These are phyloP conservation scores for Drosophila tristis DNA, from an alignment of 1,140 invertebrate species.

Conservation along the genomic window DNA sequence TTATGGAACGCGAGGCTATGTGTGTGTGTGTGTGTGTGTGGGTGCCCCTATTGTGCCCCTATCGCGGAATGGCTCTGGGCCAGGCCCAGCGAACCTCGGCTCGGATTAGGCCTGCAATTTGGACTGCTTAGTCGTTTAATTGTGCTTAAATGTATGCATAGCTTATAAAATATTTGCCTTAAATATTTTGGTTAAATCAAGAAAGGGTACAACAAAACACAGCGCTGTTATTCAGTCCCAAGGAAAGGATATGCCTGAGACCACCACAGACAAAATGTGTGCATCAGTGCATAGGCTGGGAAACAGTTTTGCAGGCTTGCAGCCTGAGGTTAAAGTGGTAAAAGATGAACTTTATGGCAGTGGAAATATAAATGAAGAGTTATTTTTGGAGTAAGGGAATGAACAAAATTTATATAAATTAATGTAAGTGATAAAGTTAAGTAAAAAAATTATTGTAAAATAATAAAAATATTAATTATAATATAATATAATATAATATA, in stretches of 20 bases:
- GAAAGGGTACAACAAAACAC: slow-evolving; percentile 59
- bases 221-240: neutral
- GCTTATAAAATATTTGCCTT: slow-evolving; percentile 79
- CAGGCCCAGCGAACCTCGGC: slow-evolving; percentile 21
- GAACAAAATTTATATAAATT: too few species aligned
- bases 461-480: too few species aligned
- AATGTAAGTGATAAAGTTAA: too few species aligned
- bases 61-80: slow-evolving; percentile 17
- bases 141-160: slow-evolving; percentile 74
- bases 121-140: slow-evolving; percentile 73
- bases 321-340: slow-evolving; percentile 1
- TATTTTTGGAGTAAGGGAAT: too few species aligned
- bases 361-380: neutral
- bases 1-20: neutral
- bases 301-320: neutral
- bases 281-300: neutral
- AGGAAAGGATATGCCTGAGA: neutral
- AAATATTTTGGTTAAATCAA: slow-evolving; percentile 79
- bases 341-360: neutral
- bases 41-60: slow-evolving; percentile 21
- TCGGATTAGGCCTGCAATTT: slow-evolving; percentile 72
- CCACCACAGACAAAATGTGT: slow-evolving; percentile 4
- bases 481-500: too few species aligned
- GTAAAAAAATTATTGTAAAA: too few species aligned
- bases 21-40: slow-evolving; percentile 13